Percentiles rank a stretch among this genome's conserved stretches.
Evolutionary conservation across 2,888 invertebrate genomes (phyloP).

Genomic region (Stratiomys singularior): DNA sequence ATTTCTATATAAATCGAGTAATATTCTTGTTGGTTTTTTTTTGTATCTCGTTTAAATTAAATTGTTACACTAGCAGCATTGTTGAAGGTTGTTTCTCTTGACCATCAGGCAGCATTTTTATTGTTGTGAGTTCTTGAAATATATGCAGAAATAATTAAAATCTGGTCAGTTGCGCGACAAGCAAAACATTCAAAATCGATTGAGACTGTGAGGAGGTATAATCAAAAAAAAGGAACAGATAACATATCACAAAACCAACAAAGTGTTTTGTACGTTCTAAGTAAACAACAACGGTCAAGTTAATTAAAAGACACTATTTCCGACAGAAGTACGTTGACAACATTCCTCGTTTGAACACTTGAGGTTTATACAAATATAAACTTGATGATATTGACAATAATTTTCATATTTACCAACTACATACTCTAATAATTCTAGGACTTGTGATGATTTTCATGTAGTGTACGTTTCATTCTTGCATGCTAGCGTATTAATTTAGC

Average conservation of each 20-base stretch:
- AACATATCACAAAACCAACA: no score
- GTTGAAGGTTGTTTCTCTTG: background rate
- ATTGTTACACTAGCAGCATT: conserved; percentile 19
- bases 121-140: background rate
- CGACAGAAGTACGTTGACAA: background rate
- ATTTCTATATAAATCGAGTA: conserved; percentile 20
- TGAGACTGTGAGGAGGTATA: background rate
- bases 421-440: conserved; percentile 2
- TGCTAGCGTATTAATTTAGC: conserved; percentile 26
- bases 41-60: conserved; percentile 16
- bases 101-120: background rate
- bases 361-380: conserved; percentile 28
- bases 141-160: background rate
- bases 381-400: background rate
- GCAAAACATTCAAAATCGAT: background rate
- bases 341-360: conserved; percentile 33
- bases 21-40: conserved; percentile 20
- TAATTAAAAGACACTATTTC: background rate
- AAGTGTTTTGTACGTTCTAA: no score
- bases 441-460: conserved; percentile 8
- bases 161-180: background rate
- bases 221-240: background rate
- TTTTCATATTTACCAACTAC: conserved; percentile 19
- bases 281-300: no score
- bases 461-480: conserved; percentile 6